Evolutionary conservation across 2,113 vertebrate genomes (phyloP).

Genomic region (Crypturellus undulatus): DNA sequence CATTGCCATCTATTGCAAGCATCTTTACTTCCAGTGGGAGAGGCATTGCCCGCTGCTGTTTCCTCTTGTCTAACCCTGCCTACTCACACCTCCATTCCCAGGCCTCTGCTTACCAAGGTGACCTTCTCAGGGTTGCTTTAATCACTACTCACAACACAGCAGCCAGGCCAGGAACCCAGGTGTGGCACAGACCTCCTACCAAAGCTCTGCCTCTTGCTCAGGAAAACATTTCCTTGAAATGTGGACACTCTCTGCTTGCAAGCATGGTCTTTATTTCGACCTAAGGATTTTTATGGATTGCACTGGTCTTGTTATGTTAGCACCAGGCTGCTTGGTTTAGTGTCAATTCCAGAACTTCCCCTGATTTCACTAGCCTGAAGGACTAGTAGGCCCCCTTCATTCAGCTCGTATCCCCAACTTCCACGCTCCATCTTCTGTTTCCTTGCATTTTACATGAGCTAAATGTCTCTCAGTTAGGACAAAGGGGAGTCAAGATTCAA

Average conservation of each 20-base stretch:
- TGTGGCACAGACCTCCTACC: background rate
- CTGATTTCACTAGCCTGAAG: background rate
- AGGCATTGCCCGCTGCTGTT: background rate
- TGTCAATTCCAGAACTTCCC: background rate
- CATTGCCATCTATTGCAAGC: background rate
- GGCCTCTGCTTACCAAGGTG: background rate
- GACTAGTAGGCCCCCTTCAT: background rate
- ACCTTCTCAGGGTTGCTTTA: background rate
- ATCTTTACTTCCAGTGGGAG: constrained; percentile 18
- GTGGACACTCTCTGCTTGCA: background rate
- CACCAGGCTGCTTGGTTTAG: background rate
- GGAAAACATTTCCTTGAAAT: background rate
- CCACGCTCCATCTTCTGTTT: background rate
- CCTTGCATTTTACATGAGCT: background rate
- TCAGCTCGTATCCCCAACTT: background rate
- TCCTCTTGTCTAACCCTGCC: background rate
- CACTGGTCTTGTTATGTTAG: background rate
- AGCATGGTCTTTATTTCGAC: background rate
- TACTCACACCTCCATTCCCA: background rate
- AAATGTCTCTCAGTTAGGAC: background rate
- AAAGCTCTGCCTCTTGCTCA: background rate
- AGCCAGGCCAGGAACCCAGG: background rate
- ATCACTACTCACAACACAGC: background rate
- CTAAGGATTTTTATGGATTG: background rate
- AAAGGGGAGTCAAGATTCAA: background rate